Percentiles rank a stretch among this genome's conserved stretches.
Conservation (phyloP, 2,797 vertebrate genomes). For the Varecia variegata region DNA sequence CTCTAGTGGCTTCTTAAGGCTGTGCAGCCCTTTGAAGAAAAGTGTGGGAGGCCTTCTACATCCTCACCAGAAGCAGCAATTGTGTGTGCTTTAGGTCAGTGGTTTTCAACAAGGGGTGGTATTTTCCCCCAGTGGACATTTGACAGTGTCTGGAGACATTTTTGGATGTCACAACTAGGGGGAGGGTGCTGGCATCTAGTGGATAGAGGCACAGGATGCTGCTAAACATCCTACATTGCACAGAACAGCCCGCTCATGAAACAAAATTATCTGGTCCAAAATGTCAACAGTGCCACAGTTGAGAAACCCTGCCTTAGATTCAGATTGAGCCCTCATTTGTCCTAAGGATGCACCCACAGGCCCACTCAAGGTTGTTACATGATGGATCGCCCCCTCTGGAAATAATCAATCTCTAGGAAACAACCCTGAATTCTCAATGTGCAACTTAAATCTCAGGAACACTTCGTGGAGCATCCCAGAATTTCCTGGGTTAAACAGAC, state of each 20-base stretch:
- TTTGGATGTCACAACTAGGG: not conserved
- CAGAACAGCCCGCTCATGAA: not conserved
- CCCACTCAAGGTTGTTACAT: not conserved
- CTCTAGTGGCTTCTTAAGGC: conserved; percentile 22
- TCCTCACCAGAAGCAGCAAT: not conserved
- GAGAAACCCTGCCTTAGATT: conserved; percentile 16
- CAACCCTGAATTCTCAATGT: conserved; percentile 1
- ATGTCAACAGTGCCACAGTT: not conserved
- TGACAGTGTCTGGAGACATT: not conserved
- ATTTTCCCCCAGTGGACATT: not conserved
- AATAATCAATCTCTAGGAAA: conserved; percentile 25
- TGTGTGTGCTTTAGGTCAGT: not conserved
- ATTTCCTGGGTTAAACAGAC: not conserved
- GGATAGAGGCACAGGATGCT: not conserved
- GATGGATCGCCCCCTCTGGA: not conserved
- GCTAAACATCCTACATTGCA: not conserved
- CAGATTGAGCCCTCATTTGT: not conserved
- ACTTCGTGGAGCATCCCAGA: not conserved
- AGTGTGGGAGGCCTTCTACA: not conserved
- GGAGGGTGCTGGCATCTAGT: not conserved
- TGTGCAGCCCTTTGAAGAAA: conserved; percentile 14
- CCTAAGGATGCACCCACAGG: not conserved
- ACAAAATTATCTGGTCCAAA: conserved; percentile 22
- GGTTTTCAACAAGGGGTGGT: not conserved
- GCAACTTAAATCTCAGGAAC: conserved; percentile 12